Evolutionary conservation across 2,797 vertebrate species (phyloP), one percentile per base, ranked within the genome.

Genomic region (Thamnophis elegans): DNA sequence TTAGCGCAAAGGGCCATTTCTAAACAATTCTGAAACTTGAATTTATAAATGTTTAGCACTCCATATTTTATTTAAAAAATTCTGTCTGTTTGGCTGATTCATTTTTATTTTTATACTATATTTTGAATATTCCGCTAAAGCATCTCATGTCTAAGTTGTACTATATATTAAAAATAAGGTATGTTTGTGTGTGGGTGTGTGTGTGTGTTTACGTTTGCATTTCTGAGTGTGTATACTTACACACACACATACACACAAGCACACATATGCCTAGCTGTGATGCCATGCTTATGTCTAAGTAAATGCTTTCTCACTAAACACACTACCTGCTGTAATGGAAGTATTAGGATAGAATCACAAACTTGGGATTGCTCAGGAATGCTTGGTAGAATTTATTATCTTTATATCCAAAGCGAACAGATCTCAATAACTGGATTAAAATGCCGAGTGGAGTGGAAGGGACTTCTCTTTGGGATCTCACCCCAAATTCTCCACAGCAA

Each of bases 81-180:
- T 96, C 93, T n/a, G 93, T 97, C 94, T 94, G 94, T 93, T 93
- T 62, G 78, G 47, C 60, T 62, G 95, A 95, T 93, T 96, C 93
- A 94, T 93, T 42, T 88, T 82, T n/a, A n/a, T n/a, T n/a, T 94
- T 97, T 96, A 65, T 62, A 14, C 12, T n/a, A 13, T n/a, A 93
- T 85, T 93, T 65, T 9, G 90, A 20, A 85, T 60, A 58, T 85
- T 82, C 32, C 25, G 13, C 92, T 93, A 47, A 85, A 55, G 94
- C 95, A 95, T 95, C 2, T 96, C 47, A 10, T 93, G 82, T 90
- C 92, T 89, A 62, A 86, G 89, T 92, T 95, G 65, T 53, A 25
- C 55, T 87, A 13, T 47, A n/a, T n/a, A n/a, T 65, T 65, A 65
- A n/a, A 65, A n/a, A n/a, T n/a, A n/a, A 65, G 62, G 4, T 26